phyloP scores from a whole-genome alignment of 2,113 vertebrate genomes.

The Diphyllodes magnificus region DNA sequence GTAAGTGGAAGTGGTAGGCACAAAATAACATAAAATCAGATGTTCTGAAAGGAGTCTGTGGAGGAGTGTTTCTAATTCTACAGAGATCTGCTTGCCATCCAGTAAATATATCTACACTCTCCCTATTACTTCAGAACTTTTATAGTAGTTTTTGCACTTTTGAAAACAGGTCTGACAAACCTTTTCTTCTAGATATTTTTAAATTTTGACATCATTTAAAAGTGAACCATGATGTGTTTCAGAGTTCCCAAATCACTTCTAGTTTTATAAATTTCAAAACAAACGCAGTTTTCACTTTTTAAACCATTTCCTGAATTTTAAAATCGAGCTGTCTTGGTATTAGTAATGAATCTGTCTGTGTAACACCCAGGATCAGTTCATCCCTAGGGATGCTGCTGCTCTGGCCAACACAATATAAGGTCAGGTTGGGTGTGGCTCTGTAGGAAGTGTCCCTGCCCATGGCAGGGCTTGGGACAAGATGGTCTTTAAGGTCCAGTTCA shows the following conservation, averaged over 20 bases:
- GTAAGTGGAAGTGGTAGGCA: not conserved
- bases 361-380: not conserved
- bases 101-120: not conserved
- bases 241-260: not conserved
- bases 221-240: not conserved
- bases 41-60: not conserved
- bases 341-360: not conserved
- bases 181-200: not conserved
- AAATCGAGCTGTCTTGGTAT: rapidly evolving
- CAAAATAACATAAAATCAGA: not conserved
- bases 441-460: not conserved
- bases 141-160: not conserved
- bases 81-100: not conserved
- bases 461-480: not conserved
- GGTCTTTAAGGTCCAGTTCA: not conserved
- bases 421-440: not conserved
- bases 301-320: not conserved
- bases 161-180: not conserved
- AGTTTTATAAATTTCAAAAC: not conserved
- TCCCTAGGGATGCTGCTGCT: not conserved
- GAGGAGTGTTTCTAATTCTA: not conserved
- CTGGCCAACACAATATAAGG: not conserved
- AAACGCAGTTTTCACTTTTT: not conserved
- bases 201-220: not conserved
- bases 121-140: not conserved